Conservation (phyloP, 2,797 vertebrate genomes). For the Dermochelys coriacea region DNA sequence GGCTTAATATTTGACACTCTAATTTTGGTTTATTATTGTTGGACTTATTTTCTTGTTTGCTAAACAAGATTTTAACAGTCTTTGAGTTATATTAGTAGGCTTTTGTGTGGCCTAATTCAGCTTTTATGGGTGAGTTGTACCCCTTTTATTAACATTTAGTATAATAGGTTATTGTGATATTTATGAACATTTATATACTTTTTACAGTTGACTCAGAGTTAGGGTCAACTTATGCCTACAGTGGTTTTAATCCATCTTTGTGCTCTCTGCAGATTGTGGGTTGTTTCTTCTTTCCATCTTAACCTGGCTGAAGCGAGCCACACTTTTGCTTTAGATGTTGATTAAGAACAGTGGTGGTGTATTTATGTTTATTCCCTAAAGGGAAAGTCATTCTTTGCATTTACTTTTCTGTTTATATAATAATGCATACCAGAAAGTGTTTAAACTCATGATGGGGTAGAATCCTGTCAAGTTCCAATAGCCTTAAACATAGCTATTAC, state of each 20-base stretch:
- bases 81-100: too few species aligned
- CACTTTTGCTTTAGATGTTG: not conserved
- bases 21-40: too few species aligned
- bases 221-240: not conserved
- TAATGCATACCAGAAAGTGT: not conserved
- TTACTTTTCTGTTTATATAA: constrained; percentile 4
- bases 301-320: not conserved
- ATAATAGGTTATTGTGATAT: too few species aligned
- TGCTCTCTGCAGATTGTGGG: not conserved
- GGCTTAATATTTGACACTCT: too few species aligned
- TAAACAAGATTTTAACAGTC: too few species aligned
- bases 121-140: too few species aligned
- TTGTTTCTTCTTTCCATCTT: not conserved
- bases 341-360: not conserved
- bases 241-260: not conserved
- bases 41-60: too few species aligned
- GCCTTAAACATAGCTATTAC: not conserved
- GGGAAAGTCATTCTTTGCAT: not conserved
- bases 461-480: not conserved
- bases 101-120: too few species aligned
- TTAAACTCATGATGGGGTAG: not conserved
- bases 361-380: not conserved
- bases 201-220: not conserved
- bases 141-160: too few species aligned
- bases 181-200: too few species aligned